Evolutionary conservation across 2,888 invertebrate genomes (phyloP).

Genomic region (Sarcophaga variegata): DNA sequence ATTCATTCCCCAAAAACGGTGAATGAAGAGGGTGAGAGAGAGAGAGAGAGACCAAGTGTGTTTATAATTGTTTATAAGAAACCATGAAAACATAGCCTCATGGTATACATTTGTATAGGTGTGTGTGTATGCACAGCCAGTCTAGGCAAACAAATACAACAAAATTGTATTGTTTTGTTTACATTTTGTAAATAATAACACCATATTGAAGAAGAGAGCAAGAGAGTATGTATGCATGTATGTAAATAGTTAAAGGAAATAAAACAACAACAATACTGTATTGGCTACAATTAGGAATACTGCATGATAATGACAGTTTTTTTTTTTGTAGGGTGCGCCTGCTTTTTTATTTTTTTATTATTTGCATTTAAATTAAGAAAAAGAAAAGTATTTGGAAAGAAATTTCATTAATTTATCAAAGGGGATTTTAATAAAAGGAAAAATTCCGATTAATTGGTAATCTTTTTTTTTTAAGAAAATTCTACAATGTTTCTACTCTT

Average conservation of each 20-base stretch:
- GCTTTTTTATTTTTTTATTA: no score
- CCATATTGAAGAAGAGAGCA: neutral
- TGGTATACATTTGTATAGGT: no score
- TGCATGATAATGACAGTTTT: no score
- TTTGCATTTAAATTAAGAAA: no score
- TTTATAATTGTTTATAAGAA: no score
- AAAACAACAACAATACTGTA: neutral
- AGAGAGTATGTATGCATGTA: neutral
- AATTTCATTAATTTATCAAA: no score
- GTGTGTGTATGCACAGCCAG: neutral
- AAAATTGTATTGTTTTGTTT: conserved; percentile 17
- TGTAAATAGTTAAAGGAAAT: neutral
- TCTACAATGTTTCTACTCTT: no score
- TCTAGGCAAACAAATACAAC: neutral
- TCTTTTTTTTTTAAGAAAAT: neutral
- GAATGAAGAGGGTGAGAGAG: neutral
- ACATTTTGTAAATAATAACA: conserved; percentile 33
- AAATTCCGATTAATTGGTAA: neutral
- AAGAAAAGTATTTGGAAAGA: no score
- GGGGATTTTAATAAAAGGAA: neutral
- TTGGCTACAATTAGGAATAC: no score
- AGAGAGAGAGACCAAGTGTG: neutral
- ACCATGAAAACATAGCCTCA: no score
- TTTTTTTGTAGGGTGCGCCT: no score
- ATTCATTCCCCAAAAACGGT: neutral